Evolutionary conservation across 2,888 invertebrate genomes (phyloP), one percentile per base, ranked within the genome.

Genomic region (Andrena haemorrhoa): DNA sequence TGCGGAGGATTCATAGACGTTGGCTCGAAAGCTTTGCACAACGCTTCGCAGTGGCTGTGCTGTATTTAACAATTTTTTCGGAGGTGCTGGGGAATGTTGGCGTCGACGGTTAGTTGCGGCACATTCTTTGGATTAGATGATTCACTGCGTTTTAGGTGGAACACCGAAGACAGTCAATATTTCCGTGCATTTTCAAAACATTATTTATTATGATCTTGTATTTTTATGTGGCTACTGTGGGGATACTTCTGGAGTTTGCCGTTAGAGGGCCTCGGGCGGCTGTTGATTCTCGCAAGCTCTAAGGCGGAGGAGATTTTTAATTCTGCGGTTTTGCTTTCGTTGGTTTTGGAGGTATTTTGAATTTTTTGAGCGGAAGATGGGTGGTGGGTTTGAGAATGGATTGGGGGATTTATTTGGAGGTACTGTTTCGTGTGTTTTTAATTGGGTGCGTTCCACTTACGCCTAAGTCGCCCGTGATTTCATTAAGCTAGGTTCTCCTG

Each of bases 171-270:
- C n/a, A 29, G 8, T 35, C 4, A 47, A 31, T 23, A 7, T 20
- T 49, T 53, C n/a, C 41, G 60, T 53, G 2, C n/a, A 41, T 33
- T 53, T 71, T 20, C 23, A 23, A 41, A 12, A n/a, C 60, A 41
- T 78, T 77, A 65, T 79, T 78, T 78, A 79, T 60, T 78, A 71
- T 61, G 49, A 77, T 77, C 23, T 61, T 47, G 58, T 65, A 77
- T 47, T 78, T 71, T 77, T 66, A 12, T 35, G n/a, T 47, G 33
- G 33, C 20, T 76, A 33, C 51, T 35, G 66, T 61, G 16, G 29
- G 20, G 35, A 20, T 2, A 26, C 23, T 2, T 56, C 26, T n/a
- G 5, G 41, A 2, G 56, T 26, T 3, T n/a, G 56, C 7, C 35
- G 26, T 8, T 31, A 60, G 60, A 31, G 29, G 60, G 60, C 60